Evolutionary conservation across 2,888 invertebrate genomes (phyloP).

Genomic region (Luperina nickerlii): DNA sequence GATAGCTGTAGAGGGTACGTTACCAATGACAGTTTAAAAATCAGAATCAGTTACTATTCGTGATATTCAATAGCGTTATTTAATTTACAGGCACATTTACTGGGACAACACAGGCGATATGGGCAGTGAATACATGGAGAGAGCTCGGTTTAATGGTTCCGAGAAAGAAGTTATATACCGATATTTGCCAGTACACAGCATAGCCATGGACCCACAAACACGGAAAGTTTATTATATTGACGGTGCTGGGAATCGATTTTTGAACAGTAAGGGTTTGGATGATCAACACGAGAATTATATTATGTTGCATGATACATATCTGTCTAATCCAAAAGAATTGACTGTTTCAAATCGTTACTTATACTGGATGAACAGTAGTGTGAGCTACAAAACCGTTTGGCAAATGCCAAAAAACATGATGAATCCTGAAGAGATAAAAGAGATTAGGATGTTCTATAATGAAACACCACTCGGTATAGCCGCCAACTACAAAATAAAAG

Average conservation of each 20-base stretch:
- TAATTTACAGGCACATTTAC: background rate
- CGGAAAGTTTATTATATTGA: background rate
- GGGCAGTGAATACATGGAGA: accelerated
- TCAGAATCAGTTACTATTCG: background rate
- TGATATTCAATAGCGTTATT: background rate
- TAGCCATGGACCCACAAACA: background rate
- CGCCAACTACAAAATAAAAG: constrained; percentile 10
- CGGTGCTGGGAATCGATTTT: accelerated
- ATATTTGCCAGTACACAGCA: accelerated
- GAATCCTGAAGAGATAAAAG: accelerated
- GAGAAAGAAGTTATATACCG: background rate
- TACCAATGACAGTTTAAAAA: too few species aligned
- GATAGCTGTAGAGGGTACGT: constrained; percentile 5
- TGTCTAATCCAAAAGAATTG: background rate
- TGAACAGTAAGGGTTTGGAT: background rate
- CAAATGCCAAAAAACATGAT: background rate
- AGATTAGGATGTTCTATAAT: background rate
- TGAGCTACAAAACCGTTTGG: background rate
- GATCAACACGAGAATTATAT: accelerated
- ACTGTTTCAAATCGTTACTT: background rate
- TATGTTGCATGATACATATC: accelerated
- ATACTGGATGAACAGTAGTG: background rate
- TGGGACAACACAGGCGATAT: background rate
- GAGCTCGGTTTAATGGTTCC: background rate
- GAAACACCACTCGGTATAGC: background rate